Evolutionary conservation across 2,797 vertebrate genomes (phyloP).

Genomic region (Lerista edwardsae): DNA sequence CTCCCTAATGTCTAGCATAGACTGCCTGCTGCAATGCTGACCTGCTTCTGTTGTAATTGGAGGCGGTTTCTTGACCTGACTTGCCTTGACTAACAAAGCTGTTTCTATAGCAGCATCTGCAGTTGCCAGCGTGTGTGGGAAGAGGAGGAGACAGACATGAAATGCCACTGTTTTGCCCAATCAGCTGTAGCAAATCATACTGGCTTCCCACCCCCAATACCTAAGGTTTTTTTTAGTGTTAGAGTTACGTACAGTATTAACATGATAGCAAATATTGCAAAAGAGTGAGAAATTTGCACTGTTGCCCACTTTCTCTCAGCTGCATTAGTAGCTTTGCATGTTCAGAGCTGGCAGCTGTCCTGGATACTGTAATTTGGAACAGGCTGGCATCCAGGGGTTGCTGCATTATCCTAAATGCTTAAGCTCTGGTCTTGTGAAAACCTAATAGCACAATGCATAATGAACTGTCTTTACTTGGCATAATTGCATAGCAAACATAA

Average conservation of each 20-base stretch:
- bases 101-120: neutral
- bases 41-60: neutral
- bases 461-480: neutral
- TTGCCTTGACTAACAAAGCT: conserved; percentile 13
- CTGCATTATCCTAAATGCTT: neutral
- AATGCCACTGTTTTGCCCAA: neutral
- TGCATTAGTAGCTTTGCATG: neutral
- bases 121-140: rapidly evolving
- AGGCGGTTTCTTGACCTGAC: conserved; percentile 7
- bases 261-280: neutral
- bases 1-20: neutral
- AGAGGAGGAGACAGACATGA: neutral
- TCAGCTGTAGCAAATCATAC: neutral
- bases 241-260: neutral
- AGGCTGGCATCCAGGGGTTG: neutral
- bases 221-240: neutral
- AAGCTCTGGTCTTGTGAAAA: neutral
- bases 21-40: neutral
- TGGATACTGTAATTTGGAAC: neutral
- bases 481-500: neutral
- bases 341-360: neutral
- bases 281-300: neutral
- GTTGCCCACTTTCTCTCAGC: neutral
- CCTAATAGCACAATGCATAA: neutral
- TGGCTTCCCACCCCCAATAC: neutral